Percentiles rank a stretch among this genome's conserved stretches.
phyloP scores from a whole-genome alignment of 2,888 invertebrate species.

The Andrena camellia region DNA sequence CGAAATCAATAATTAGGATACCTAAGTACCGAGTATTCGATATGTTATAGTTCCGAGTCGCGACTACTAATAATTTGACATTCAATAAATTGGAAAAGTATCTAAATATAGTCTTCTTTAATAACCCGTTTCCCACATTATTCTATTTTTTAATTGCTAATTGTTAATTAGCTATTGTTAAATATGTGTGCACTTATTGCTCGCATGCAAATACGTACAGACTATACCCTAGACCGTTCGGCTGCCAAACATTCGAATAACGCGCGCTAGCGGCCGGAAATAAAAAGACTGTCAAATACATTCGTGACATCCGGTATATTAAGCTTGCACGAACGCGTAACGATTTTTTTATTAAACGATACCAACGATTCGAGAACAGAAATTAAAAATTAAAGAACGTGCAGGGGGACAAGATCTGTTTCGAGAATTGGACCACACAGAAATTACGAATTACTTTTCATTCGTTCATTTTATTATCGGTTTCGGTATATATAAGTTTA shows the following conservation, averaged over 20 bases:
- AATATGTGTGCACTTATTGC: neutral
- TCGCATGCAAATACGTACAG: neutral
- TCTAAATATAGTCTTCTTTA: neutral
- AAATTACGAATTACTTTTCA: neutral
- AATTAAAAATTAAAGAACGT: too few species aligned
- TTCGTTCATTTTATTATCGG: neutral
- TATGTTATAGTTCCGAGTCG: conserved; percentile 16
- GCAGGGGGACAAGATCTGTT: too few species aligned
- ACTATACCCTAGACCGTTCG: too few species aligned
- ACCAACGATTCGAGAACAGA: too few species aligned
- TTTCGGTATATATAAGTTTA: neutral
- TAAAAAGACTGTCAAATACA: too few species aligned
- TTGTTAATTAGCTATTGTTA: neutral
- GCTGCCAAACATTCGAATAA: too few species aligned
- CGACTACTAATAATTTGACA: neutral
- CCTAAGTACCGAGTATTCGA: conserved; percentile 4
- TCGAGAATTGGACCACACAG: neutral
- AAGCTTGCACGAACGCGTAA: too few species aligned
- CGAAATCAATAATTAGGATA: neutral
- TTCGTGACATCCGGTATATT: too few species aligned
- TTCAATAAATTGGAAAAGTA: conserved; percentile 13
- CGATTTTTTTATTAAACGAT: too few species aligned
- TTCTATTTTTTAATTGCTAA: neutral
- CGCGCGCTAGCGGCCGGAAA: too few species aligned
- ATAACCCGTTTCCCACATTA: conserved; percentile 1